Percentiles rank a stretch among this genome's conserved stretches.
phyloP scores from a whole-genome alignment of 2,113 vertebrate species.

The Mirza zaza region DNA sequence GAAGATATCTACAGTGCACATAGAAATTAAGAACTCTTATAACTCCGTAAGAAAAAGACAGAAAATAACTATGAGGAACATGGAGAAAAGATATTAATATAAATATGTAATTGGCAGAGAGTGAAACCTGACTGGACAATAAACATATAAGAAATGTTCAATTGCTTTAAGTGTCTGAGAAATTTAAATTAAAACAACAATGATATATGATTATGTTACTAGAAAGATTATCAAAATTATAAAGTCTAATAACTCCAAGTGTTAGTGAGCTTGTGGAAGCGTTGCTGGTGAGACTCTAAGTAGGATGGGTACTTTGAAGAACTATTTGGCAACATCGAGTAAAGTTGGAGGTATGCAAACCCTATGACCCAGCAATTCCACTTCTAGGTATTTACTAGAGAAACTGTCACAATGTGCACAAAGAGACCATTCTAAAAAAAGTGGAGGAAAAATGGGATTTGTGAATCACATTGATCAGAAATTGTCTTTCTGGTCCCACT shows the following conservation, averaged over 20 bases:
- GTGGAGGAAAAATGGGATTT: background rate
- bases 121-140: background rate
- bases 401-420: background rate
- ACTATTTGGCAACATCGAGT: background rate
- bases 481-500: background rate
- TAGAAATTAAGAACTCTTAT: background rate
- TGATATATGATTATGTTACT: background rate
- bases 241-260: background rate
- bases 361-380: background rate
- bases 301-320: background rate
- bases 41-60: background rate
- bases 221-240: constrained; percentile 12
- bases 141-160: background rate
- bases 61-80: background rate
- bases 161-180: background rate
- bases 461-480: background rate
- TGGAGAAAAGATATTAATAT: background rate
- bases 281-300: background rate
- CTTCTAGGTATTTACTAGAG: background rate
- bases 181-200: constrained; percentile 29
- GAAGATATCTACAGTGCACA: background rate
- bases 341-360: background rate
- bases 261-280: background rate
- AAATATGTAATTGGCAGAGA: background rate
- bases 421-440: background rate